These are phyloP conservation scores for Gari tellinella DNA, from an alignment of 2,888 invertebrate species.

Conservation along the genomic window DNA sequence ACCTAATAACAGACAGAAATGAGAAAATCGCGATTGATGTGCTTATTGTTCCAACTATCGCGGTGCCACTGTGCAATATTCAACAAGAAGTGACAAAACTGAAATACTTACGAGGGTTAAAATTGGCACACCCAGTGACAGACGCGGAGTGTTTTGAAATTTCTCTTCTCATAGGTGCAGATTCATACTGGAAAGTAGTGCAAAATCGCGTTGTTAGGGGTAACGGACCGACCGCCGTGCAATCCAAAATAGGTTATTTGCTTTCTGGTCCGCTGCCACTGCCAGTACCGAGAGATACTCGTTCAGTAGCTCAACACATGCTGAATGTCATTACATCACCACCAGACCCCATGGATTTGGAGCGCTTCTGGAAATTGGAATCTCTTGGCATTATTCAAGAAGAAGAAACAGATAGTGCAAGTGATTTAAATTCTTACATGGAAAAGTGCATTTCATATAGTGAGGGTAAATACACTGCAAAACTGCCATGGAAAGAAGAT, in stretches of 20 bases:
- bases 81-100: conserved; percentile 1
- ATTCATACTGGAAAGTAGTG: conserved; percentile 52
- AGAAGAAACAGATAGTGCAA: not conserved
- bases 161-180: conserved; percentile 49
- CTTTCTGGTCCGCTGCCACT: conserved; percentile 31
- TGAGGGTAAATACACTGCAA: conserved; percentile 9
- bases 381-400: conserved; percentile 18
- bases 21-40: conserved; percentile 39
- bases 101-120: conserved; percentile 26
- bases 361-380: conserved; percentile 49
- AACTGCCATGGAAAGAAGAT: conserved; percentile 9
- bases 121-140: conserved; percentile 41
- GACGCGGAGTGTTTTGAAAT: conserved; percentile 21
- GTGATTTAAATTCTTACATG: conserved; percentile 1
- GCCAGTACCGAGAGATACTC: not conserved
- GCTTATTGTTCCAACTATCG: conserved; percentile 46
- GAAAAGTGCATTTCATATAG: not conserved
- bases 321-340: conserved; percentile 19
- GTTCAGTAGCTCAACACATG: no score
- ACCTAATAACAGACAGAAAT: conserved; percentile 19
- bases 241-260: conserved; percentile 50
- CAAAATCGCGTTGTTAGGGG: conserved; percentile 34
- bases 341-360: conserved; percentile 16
- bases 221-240: conserved; percentile 50
- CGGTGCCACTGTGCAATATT: conserved; percentile 28